Conservation (phyloP, 2,888 invertebrate genomes). For the Shargacucullia verbasci region DNA sequence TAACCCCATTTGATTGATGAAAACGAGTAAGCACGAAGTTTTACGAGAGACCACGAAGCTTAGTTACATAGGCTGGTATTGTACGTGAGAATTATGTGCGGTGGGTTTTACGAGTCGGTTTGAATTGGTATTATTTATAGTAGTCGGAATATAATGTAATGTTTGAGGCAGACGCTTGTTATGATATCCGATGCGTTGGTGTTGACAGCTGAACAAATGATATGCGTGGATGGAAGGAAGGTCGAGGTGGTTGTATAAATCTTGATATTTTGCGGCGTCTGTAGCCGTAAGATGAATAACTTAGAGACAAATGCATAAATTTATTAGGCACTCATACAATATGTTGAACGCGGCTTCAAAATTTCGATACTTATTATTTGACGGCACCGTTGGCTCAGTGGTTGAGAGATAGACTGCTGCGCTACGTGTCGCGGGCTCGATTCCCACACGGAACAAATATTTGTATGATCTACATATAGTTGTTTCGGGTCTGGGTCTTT, state of each 20-base stretch:
- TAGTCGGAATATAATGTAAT: constrained; percentile 36
- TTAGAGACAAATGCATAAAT: too few relatives aligned
- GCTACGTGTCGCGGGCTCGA: too few relatives aligned
- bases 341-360: too few relatives aligned
- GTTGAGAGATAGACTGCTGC: too few relatives aligned
- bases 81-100: constrained; percentile 46
- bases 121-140: constrained; percentile 47
- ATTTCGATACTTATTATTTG: too few relatives aligned
- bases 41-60: constrained; percentile 51
- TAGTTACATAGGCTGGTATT: constrained; percentile 40
- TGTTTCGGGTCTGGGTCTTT: too few relatives aligned
- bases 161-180: constrained; percentile 24
- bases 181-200: constrained; percentile 26
- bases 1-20: constrained; percentile 78
- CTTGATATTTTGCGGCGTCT: constrained; percentile 11
- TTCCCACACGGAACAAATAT: too few relatives aligned
- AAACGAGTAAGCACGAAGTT: constrained; percentile 60
- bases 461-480: too few relatives aligned
- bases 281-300: too few relatives aligned
- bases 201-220: constrained; percentile 25
- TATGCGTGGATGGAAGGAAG: constrained; percentile 22
- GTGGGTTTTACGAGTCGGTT: constrained; percentile 41
- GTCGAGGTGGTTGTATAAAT: constrained; percentile 4
- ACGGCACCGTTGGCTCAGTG: too few relatives aligned
- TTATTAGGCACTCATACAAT: too few relatives aligned